phyloP scores from a whole-genome alignment of 2,797 vertebrate species.

The Lemur catta region DNA sequence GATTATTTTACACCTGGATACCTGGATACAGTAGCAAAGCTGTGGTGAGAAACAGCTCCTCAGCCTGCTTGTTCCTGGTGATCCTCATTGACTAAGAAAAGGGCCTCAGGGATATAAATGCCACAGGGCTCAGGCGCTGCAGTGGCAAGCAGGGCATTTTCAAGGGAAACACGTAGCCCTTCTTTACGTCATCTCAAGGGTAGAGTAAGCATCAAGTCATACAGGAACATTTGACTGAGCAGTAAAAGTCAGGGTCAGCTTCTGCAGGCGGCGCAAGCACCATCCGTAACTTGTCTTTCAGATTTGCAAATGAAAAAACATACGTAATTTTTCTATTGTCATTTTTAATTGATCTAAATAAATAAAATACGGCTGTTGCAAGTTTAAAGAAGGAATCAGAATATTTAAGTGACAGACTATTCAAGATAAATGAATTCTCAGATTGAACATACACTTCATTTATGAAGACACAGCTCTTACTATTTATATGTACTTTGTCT shows the following conservation, averaged over 20 bases:
- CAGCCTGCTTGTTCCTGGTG: background rate
- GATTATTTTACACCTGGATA: background rate
- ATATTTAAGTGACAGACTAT: background rate
- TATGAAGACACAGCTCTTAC: background rate
- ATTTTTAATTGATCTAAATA: background rate
- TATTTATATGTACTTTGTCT: background rate
- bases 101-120: background rate
- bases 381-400: background rate
- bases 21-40: background rate
- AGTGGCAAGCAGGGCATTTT: background rate
- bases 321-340: background rate
- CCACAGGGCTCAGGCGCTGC: background rate
- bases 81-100: background rate
- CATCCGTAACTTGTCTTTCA: background rate
- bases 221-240: background rate
- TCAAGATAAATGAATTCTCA: background rate
- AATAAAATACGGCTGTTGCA: background rate
- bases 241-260: background rate
- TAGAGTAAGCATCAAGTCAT: background rate
- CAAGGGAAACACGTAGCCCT: background rate
- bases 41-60: background rate
- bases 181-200: background rate
- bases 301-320: background rate
- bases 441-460: background rate
- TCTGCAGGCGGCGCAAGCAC: background rate